A percentile compares a stretch with the other conserved stretches of the same genome.
These are phyloP conservation scores for Tapirus indicus DNA, from an alignment of 2,797 vertebrate genomes.

Conservation along the genomic window DNA sequence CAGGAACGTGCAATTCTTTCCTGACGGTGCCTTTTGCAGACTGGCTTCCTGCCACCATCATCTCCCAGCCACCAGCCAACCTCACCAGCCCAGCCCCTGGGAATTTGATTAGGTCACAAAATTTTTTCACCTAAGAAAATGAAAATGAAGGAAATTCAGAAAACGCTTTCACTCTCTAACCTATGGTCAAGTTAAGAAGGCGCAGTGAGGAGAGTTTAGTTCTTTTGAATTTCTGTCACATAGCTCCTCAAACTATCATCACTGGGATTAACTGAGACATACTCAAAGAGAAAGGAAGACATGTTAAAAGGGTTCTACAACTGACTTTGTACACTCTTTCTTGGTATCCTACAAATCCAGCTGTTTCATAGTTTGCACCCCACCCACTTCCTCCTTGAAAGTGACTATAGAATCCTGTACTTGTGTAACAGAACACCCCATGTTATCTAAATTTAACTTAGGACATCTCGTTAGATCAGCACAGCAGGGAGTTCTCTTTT, in stretches of 20 bases:
- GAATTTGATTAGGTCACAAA: neutral
- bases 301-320: neutral
- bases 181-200: neutral
- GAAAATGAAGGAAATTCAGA: neutral
- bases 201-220: neutral
- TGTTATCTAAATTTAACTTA: neutral
- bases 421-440: neutral
- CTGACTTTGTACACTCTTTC: neutral
- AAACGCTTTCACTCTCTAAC: neutral
- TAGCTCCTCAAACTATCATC: neutral
- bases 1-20: neutral
- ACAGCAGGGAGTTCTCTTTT: neutral
- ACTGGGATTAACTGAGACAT: neutral
- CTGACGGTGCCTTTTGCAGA: neutral
- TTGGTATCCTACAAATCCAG: neutral
- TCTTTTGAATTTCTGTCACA: neutral
- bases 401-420: neutral
- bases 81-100: neutral
- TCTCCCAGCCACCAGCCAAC: neutral
- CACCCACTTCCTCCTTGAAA: neutral
- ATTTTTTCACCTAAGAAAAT: neutral
- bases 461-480: neutral
- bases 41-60: neutral
- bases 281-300: neutral
- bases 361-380: rapidly evolving